Percentiles rank a stretch among this genome's conserved stretches.
Evolutionary conservation across 2,888 invertebrate genomes (phyloP).

Genomic region (Apomyelois bistriatella): DNA sequence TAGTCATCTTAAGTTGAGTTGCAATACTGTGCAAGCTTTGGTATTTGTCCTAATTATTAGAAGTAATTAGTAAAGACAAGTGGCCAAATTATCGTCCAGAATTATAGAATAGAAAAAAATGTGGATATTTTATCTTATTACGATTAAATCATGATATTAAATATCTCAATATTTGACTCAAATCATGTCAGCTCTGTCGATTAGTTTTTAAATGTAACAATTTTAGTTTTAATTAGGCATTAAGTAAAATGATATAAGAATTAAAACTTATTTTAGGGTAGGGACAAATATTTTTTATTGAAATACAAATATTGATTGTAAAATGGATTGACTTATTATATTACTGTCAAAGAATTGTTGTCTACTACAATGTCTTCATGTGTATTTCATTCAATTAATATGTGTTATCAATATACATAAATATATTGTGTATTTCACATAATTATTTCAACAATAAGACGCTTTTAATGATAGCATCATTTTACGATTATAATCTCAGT

Average conservation of each 20-base stretch:
- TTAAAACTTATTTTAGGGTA: background rate
- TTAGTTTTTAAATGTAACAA: background rate
- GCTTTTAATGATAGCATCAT: too few relatives aligned
- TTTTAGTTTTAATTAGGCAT: background rate
- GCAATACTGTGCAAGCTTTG: conserved; percentile 41
- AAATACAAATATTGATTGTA: background rate
- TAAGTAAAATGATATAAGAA: background rate
- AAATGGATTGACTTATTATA: background rate
- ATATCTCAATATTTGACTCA: conserved; percentile 8
- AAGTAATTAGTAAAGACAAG: conserved; percentile 61
- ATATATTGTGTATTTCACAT: too few relatives aligned
- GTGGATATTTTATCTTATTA: conserved; percentile 17
- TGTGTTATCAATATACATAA: too few relatives aligned
- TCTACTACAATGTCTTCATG: too few relatives aligned
- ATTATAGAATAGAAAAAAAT: conserved; percentile 22
- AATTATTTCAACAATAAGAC: too few relatives aligned
- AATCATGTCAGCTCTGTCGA: background rate
- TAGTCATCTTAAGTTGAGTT: conserved; percentile 31
- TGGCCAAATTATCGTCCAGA: conserved; percentile 78
- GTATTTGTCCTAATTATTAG: conserved; percentile 45
- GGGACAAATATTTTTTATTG: background rate
- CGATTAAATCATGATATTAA: conserved; percentile 1
- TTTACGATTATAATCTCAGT: background rate
- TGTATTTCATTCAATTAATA: too few relatives aligned
- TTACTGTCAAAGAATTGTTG: too few relatives aligned